Evolutionary conservation across 2,888 invertebrate genomes (phyloP), one percentile per base, ranked within the genome.

Genomic region (Spicauda simplicius): DNA sequence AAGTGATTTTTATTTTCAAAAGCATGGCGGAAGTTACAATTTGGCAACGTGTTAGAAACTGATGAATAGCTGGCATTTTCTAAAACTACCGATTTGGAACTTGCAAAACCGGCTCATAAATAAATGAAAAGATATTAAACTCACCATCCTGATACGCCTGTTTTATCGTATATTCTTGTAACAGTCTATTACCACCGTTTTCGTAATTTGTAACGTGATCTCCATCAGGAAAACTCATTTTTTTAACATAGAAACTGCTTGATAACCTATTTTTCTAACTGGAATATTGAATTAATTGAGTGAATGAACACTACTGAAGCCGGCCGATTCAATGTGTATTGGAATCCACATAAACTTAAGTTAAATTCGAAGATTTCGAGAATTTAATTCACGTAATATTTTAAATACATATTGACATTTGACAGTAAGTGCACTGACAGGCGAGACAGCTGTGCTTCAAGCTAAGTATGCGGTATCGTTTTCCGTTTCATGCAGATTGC

Each of bases 211-310:
- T 74, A 72, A 78, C 77, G 41, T 76, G 76, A 77, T 80, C 80
- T 74, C 84, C 88, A 69, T 82, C 77, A n/a, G 87, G 80, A 83
- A 82, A 88, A 81, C 82, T 82, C 91, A 91, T 91, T 74, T 77
- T 80, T 71, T 59, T 71, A 80, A 76, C 70, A 73, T 78, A 79
- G 77, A 72, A 25, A 10, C 4, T 64, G 73, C 69, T 68, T 76
- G 77, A 73, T 85, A 88, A 87, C 85, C 85, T 87, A 80, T 71
- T 74, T 25, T 25, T 66, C 6, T 11, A 0, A 45, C 7, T 19
- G n/a, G 16, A 59, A 25, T 48, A 59, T 11, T 25, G 7, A 25
- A 5, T 25, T 25, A 5, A n/a, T 25, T 25, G 0, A 16, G 11
- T 16, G 25, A 6, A 48, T 2, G 1, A 14, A 41, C 14, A 41